Base-by-base conservation (phyloP, 2,888 invertebrate species). In the Drosophila kuntzei region DNA sequence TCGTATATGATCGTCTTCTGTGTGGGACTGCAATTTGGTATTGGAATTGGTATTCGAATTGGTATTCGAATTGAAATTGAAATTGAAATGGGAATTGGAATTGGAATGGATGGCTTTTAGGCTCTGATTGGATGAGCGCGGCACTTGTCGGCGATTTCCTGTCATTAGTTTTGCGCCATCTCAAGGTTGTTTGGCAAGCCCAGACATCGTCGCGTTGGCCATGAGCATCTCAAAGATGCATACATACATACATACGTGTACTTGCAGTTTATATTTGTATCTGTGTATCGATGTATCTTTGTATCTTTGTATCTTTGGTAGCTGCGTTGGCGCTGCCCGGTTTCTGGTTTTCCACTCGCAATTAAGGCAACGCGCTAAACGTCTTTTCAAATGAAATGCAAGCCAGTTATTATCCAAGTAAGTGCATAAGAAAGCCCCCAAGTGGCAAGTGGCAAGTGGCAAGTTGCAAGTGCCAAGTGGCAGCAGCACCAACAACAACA, bases 101-200 rank as follows among this genome's bases (percentile, higher is more conserved):
- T 53, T 63, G 44, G 49, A 44, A 47, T 72, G 71, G 43, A 29
- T 57, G 18, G 50, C 22, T 20, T 41, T 43, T 41, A 49, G 36
- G 41, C 34, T 54, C 57, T 34, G 44, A 55, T 55, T 61, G 49
- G 62, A 50, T 72, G 59, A 18, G 74, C 70, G 74, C 70, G 68
- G 76, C 83, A 86, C 80, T 83, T 83, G 87, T 72, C 79, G 80
- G 62, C 79, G 67, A 76, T 83, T 84, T 84, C 83, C 83, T 86
- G 83, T 79, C 83, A 84, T 84, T 84, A 84, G 79, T 79, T 86
- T 68, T 62, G 75, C 78, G 69, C 68, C 86, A 83, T 83, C 74
- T 84, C 83, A 84, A 86, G 83, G 86, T 83, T 86, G 87, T 80
- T 74, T 53, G 83, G 79, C 86, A 85, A 85, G 78, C 86, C 86